phyloP scores from a whole-genome alignment of 2,797 vertebrate species.

The Lophotriccus pileatus region DNA sequence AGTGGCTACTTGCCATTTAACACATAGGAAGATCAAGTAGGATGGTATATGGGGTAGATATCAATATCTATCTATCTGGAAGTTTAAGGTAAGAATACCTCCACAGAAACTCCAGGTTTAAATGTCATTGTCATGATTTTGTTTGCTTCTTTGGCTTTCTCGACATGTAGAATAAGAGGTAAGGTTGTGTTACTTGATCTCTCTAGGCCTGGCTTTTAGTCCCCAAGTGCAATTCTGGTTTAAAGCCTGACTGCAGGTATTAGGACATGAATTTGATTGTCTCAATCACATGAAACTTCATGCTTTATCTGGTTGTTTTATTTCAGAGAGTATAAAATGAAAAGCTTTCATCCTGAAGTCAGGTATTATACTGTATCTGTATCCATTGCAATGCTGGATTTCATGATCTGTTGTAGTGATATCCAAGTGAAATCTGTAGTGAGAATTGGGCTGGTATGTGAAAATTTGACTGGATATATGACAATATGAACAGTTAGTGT shows the following conservation, averaged over 20 bases:
- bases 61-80: neutral
- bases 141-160: neutral
- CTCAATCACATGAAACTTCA: neutral
- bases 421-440: neutral
- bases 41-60: neutral
- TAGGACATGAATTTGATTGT: neutral
- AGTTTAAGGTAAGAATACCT: neutral
- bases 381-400: neutral
- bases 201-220: neutral
- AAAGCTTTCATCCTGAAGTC: neutral
- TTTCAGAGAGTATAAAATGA: neutral
- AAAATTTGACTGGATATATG: neutral
- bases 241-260: neutral
- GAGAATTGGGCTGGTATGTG: neutral
- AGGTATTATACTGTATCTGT: neutral
- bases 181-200: neutral
- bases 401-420: neutral
- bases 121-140: neutral
- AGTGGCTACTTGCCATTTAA: neutral
- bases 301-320: neutral
- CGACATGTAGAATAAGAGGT: neutral
- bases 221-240: neutral
- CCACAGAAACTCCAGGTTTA: neutral
- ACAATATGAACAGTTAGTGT: neutral
- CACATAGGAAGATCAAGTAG: neutral